phyloP scores from a whole-genome alignment of 35 echinoderm and acorn worm species.

The Ophiothrix spiculata region DNA sequence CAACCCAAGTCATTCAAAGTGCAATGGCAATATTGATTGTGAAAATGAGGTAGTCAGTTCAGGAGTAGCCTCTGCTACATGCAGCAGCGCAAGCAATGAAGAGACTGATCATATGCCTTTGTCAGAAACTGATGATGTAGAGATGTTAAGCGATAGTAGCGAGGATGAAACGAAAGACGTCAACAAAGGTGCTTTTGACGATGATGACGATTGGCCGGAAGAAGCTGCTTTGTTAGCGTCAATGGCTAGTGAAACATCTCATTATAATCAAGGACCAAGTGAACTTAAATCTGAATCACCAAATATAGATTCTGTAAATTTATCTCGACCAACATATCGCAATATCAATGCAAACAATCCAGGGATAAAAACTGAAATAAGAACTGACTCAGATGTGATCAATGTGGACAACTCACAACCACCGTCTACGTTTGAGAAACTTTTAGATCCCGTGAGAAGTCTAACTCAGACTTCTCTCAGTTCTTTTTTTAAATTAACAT shows the following conservation, averaged over 20 bases:
- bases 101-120: not conserved
- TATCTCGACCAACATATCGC: too few species aligned
- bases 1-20: not conserved
- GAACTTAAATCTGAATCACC: too few species aligned
- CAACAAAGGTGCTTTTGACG: not conserved
- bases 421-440: not conserved
- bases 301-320: too few species aligned
- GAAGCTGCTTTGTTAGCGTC: not conserved
- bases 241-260: not conserved
- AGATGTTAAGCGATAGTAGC: not conserved
- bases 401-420: not conserved
- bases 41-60: too few species aligned
- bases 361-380: conserved; percentile 1
- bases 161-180: not conserved
- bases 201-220: conserved; percentile 3
- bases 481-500: not conserved
- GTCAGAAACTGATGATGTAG: not conserved
- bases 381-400: too few species aligned
- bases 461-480: not conserved
- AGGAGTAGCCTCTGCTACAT: too few species aligned
- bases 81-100: not conserved
- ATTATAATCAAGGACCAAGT: too few species aligned
- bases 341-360: too few species aligned
- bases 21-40: not conserved
- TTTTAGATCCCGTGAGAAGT: not conserved